phyloP scores from a whole-genome alignment of 2,113 vertebrate genomes.

The Bothrops jararaca region DNA sequence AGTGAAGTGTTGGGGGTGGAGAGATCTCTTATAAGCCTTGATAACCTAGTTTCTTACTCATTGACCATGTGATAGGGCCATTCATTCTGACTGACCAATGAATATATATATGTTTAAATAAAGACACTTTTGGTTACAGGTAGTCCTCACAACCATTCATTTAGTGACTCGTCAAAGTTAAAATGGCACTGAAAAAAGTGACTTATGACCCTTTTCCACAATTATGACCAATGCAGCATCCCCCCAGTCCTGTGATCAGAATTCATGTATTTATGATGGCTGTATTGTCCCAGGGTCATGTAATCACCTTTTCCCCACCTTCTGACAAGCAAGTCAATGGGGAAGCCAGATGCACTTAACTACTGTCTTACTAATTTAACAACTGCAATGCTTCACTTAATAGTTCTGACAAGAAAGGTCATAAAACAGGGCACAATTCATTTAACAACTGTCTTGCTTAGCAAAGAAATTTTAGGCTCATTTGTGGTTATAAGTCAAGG shows the following conservation, averaged over 20 bases:
- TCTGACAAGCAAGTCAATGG: neutral
- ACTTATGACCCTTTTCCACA: neutral
- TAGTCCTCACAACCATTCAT: neutral
- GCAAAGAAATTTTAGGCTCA: neutral
- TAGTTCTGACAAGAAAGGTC: neutral
- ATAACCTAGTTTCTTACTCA: too few species aligned
- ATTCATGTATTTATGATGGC: neutral
- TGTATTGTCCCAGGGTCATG: neutral
- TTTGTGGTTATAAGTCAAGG: neutral
- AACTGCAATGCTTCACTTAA: neutral
- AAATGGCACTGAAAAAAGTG: neutral
- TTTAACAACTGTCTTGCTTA: neutral
- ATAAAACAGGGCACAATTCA: neutral
- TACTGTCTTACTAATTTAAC: neutral
- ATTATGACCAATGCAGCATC: neutral
- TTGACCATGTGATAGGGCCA: too few species aligned
- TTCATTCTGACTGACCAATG: too few species aligned
- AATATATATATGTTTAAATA: neutral
- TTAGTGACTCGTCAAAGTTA: neutral
- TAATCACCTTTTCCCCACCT: neutral
- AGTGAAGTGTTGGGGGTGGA: too few species aligned
- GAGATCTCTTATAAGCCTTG: too few species aligned
- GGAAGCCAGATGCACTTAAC: neutral
- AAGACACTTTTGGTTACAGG: neutral
- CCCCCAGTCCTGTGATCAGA: neutral